Evolutionary conservation across 2,797 vertebrate genomes (phyloP).

Genomic region (Meriones psammophilus): DNA sequence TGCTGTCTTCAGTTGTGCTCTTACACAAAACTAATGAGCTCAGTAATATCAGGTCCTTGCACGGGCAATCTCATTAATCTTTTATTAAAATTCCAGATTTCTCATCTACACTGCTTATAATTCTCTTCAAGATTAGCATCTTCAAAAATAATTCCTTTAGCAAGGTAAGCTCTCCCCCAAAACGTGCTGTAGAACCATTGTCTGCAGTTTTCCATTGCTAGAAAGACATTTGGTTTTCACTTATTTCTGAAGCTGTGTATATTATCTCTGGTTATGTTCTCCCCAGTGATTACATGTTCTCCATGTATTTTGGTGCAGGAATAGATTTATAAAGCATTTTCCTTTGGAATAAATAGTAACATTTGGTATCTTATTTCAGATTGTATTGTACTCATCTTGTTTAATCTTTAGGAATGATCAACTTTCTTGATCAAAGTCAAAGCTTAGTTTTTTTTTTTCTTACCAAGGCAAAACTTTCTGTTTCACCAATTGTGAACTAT

Average conservation of each 20-base stretch:
- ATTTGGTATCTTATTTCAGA: neutral
- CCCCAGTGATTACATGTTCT: neutral
- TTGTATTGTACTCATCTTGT: neutral
- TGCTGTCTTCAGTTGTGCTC: neutral
- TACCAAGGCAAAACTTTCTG: no score
- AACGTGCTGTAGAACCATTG: neutral
- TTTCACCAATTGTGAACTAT: neutral
- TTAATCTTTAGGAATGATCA: neutral
- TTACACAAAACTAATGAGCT: neutral
- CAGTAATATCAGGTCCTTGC: neutral
- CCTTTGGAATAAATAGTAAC: neutral
- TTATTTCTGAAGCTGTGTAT: neutral
- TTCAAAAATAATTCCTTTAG: slow-evolving; percentile 32
- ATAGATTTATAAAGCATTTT: neutral
- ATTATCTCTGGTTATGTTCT: neutral
- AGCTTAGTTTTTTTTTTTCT: neutral
- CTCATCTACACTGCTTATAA: neutral
- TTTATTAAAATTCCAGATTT: slow-evolving; percentile 48
- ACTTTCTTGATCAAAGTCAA: neutral
- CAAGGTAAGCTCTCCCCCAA: neutral
- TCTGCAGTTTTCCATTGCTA: neutral
- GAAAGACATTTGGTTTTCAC: neutral
- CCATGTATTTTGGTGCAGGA: slow-evolving; percentile 1
- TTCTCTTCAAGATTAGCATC: slow-evolving; percentile 40
- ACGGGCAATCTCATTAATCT: neutral